Evolutionary conservation across 2,888 invertebrate species (phyloP), one percentile per base, ranked within the genome.

Genomic region (Xestoiulus laeticollis): DNA sequence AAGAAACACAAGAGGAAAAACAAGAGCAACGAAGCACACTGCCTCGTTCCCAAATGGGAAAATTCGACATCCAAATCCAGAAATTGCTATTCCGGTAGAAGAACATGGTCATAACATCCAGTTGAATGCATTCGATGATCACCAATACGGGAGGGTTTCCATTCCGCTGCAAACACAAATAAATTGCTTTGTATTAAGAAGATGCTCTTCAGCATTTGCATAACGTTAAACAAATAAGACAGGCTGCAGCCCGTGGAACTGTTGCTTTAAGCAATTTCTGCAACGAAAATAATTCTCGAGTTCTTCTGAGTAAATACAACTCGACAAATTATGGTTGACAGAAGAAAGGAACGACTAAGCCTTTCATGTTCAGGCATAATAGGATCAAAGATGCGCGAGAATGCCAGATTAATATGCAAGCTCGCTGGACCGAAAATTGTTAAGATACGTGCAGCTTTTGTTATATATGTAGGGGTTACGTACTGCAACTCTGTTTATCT

Each of bases 261-360:
- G 78, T 78, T 78, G 78, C 78, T 78, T 78, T 78, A 78, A 78
- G 78, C 78, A 78, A 78, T 78, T 78, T 30, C 78, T 78, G 78
- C 1, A 78, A 78, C 30, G 78, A 78, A 30, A 78, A 78, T 78
- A 30, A 78, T 78, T 78, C 78, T 26, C 68, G 59, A 19, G 59
- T n/a, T 59, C n/a, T 59, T 59, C 59, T n/a, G 59, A n/a, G n/a
- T 22, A 68, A 68, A 68, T 68, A 26, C 12, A 26, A 30, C 22
- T 14, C 30, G 30, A 78, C 78, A 78, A 78, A 78, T 78, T 78
- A 78, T 10, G 78, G 30, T 10, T 30, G 78, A 30, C 78, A 30
- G n/a, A 59, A 59, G 59, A 5, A n/a, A 59, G 59, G 59, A 6
- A 59, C 1, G 59, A 1, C 59, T n/a, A 59, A 59, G 59, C 19